Percentiles rank a stretch among this genome's conserved stretches.
Evolutionary conservation across 2,888 invertebrate species (phyloP).

Genomic region (Ephialtes manifestator): DNA sequence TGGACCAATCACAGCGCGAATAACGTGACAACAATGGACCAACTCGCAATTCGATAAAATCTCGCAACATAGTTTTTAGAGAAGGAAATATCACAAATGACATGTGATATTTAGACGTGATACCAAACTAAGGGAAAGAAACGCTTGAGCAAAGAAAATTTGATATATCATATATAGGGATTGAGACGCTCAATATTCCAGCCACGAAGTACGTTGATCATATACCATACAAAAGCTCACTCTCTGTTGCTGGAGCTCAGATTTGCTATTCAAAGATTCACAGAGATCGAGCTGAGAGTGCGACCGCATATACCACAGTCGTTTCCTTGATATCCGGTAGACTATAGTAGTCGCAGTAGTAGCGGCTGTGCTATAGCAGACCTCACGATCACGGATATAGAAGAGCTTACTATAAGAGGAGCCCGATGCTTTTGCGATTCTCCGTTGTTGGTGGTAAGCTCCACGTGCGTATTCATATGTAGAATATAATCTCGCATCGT

Average conservation of each 20-base stretch:
- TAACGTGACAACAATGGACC: too few species aligned
- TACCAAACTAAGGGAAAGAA: not conserved
- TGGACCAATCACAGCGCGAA: too few species aligned
- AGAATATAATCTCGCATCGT: conserved; percentile 10
- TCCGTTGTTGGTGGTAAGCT: conserved; percentile 2
- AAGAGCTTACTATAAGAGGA: conserved; percentile 23
- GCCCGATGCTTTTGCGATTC: conserved; percentile 17
- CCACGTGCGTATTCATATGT: conserved; percentile 11
- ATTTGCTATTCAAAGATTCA: conserved; percentile 53
- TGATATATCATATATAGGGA: not conserved
- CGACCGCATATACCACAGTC: conserved; percentile 21
- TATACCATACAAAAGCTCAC: conserved; percentile 25
- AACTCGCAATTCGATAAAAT: too few species aligned
- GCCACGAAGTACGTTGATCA: conserved; percentile 12
- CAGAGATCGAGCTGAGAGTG: conserved; percentile 16
- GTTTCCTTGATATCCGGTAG: conserved; percentile 26
- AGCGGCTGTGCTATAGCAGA: conserved; percentile 9
- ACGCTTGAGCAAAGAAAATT: not conserved
- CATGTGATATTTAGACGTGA: too few species aligned
- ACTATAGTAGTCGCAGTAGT: not conserved
- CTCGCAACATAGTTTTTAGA: too few species aligned
- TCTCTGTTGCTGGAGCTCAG: conserved; percentile 19
- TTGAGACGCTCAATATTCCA: conserved; percentile 29
- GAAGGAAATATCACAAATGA: too few species aligned
- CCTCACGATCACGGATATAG: conserved; percentile 36